Percentiles rank a stretch among this genome's conserved stretches.
Conservation (phyloP, 2,888 invertebrate species). For the Heliconius sara region DNA sequence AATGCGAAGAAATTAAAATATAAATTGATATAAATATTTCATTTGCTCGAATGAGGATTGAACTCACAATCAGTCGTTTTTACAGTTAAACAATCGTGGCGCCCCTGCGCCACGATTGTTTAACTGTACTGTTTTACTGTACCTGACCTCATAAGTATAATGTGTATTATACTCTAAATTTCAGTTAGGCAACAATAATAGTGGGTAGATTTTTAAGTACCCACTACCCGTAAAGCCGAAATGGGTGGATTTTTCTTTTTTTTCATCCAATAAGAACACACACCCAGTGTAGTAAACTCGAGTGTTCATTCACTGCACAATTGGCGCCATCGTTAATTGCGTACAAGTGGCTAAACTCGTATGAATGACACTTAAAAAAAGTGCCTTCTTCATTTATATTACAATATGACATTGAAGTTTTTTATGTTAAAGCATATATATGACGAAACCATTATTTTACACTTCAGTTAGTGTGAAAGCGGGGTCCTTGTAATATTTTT, state of each 20-base stretch:
- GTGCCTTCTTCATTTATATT: conserved; percentile 55
- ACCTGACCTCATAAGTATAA: too few relatives aligned
- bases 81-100: too few relatives aligned
- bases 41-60: too few relatives aligned
- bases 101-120: too few relatives aligned
- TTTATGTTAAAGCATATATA: background rate
- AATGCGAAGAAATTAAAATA: too few relatives aligned
- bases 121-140: too few relatives aligned
- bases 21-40: too few relatives aligned
- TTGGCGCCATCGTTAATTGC: conserved; percentile 73
- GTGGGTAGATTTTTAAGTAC: too few relatives aligned
- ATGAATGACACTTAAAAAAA: conserved; percentile 65
- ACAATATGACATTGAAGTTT: conserved; percentile 54
- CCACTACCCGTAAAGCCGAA: background rate
- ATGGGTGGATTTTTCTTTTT: conserved; percentile 7
- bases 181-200: too few relatives aligned
- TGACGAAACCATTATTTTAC: background rate
- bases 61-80: too few relatives aligned
- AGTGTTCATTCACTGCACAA: conserved; percentile 56
- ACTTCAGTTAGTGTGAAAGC: conserved; percentile 15
- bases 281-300: conserved; percentile 23
- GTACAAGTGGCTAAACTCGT: conserved; percentile 64
- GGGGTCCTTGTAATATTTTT: background rate
- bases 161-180: too few relatives aligned
- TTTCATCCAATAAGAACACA: conserved; percentile 8